Base-by-base conservation (phyloP, 2,888 invertebrate genomes). In the Metellina segmentata region DNA sequence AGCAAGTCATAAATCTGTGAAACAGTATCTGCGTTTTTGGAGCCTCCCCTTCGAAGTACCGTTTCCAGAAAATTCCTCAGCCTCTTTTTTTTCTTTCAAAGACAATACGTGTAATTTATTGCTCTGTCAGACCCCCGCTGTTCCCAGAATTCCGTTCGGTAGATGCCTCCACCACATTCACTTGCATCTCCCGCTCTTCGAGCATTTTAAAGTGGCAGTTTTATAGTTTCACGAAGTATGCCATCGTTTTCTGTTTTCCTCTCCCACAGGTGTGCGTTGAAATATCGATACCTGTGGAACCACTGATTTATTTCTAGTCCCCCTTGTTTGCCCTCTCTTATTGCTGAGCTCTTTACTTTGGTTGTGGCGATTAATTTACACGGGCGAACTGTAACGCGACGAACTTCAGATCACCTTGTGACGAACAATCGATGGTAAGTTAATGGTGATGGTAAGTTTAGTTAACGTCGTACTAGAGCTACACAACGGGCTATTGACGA, bases 41-140 rank as follows among this genome's bases (percentile, higher is more conserved):
- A 83, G 48, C 78, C 78, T 53, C 71, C 89, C 89, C 89, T 48
- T 9, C 71, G 51, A 53, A n/a, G 34, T 49, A 72, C 72, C 52
- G 71, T 79, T 53, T 69, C 81, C 52, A 19, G 72, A 71, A 71
- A 71, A 70, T 70, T 51, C 70, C 20, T 51, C 70, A 53, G 19
- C n/a, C 48, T 81, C 61, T 69, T 48, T 85, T 74, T 74, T 20
- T 61, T 48, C n/a, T 53, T 81, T 69, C 19, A 77, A 74, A 91
- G 90, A 91, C 90, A 91, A 91, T 91, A 86, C 86, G 81, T 86
- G 81, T 91, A 86, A 91, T 91, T 91, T 91, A 91, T 91, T 69
- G 20, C 52, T 19, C 49, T 61, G 53, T 52, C 53, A 34, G 70
- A 71, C 90, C 90, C 86, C 90, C 75, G 78, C 81, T 77, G 90